A percentile compares a stretch with the other conserved stretches of the same genome.
These are phyloP conservation scores for Tyto alba DNA, from an alignment of 2,113 vertebrate genomes.

Conservation along the genomic window DNA sequence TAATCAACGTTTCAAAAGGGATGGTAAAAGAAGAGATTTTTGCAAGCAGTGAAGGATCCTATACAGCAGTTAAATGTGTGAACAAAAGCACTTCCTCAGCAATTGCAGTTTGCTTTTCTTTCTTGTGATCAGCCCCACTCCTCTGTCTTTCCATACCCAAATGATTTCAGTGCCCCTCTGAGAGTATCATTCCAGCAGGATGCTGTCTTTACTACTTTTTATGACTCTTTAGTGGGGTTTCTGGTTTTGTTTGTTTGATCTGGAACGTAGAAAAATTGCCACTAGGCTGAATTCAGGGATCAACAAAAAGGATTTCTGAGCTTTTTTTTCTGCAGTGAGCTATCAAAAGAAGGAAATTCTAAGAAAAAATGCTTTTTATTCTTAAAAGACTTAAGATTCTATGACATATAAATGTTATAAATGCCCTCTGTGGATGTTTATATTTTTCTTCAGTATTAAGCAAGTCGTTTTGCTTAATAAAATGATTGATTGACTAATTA, in stretches of 20 bases:
- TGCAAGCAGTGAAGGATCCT: neutral
- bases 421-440: neutral
- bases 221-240: neutral
- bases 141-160: neutral
- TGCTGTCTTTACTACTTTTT: neutral
- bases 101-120: neutral
- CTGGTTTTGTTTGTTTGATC: neutral
- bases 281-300: neutral
- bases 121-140: neutral
- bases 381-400: neutral
- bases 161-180: neutral
- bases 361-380: neutral
- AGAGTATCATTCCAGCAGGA: neutral
- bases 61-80: fast-evolving
- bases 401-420: neutral
- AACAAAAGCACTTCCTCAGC: neutral
- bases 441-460: neutral
- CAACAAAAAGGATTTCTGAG: neutral
- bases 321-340: neutral
- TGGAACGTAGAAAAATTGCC: neutral
- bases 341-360: neutral
- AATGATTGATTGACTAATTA: neutral
- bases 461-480: neutral
- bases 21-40: neutral
- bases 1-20: neutral